phyloP scores from a whole-genome alignment of 1,140 invertebrate species.

The Diabrotica virgifera region DNA sequence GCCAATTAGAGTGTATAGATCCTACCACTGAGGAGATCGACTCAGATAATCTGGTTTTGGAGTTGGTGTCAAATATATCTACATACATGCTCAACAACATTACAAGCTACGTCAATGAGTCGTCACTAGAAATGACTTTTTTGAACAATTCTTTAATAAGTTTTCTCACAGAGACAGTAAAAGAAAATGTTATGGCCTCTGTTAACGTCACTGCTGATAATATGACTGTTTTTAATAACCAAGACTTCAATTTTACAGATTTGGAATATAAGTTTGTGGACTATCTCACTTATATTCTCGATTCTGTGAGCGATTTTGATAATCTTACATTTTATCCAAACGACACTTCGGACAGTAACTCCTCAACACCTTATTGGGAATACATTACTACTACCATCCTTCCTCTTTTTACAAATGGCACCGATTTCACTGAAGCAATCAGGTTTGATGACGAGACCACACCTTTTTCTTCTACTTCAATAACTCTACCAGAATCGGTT shows the following conservation, averaged over 20 bases:
- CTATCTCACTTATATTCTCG: conserved; percentile 31
- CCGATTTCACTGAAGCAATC: not conserved
- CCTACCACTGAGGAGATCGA: not conserved
- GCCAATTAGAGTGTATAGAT: not conserved
- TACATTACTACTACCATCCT: conserved; percentile 1
- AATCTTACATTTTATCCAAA: not conserved
- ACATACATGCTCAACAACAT: not conserved
- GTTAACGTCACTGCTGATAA: not conserved
- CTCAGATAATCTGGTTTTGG: not conserved
- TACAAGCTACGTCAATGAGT: not conserved
- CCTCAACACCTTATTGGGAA: not conserved
- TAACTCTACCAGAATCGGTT: not conserved
- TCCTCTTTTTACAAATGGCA: not conserved
- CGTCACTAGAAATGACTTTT: not conserved
- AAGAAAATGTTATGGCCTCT: no score
- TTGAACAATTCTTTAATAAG: not conserved
- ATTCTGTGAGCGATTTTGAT: conserved; percentile 13
- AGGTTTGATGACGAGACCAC: not conserved
- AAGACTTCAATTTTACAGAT: conserved; percentile 19
- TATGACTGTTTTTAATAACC: not conserved
- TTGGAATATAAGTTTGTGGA: conserved; percentile 25
- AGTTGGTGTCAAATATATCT: not conserved
- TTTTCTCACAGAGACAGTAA: not conserved
- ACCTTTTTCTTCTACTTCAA: not conserved
- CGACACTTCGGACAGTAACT: not conserved